Percentiles rank a stretch among this genome's conserved stretches.
Evolutionary conservation across 92 coral and sea anemone genomes (phyloP).

Genomic region (Actinostola sp.): DNA sequence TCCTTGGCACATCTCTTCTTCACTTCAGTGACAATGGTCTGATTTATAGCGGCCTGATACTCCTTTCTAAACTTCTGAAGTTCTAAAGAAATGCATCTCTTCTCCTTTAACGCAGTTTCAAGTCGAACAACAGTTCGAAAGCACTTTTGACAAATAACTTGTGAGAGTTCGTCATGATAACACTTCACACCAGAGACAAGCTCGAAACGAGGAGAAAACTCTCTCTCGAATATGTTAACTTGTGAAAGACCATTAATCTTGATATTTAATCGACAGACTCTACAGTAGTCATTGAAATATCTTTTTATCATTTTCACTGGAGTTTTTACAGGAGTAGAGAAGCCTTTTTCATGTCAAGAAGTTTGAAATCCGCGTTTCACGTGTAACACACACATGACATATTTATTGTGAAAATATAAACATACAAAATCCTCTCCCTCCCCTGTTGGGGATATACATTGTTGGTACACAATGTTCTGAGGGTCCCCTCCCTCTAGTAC

Average conservation of each 20-base stretch:
- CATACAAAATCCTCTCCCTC: too few relatives aligned
- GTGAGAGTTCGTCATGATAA: slow-evolving; percentile 24
- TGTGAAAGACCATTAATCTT: slow-evolving; percentile 45
- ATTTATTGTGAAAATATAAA: too few relatives aligned
- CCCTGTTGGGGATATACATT: too few relatives aligned
- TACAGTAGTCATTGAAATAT: too few relatives aligned
- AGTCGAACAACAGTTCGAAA: slow-evolving; percentile 24
- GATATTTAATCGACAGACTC: slow-evolving; percentile 33
- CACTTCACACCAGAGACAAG: slow-evolving; percentile 18
- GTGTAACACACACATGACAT: too few relatives aligned
- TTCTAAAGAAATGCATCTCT: slow-evolving; percentile 12
- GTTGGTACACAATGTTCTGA: too few relatives aligned
- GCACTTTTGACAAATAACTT: slow-evolving; percentile 43
- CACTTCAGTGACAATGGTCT: neutral
- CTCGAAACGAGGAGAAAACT: slow-evolving; percentile 20
- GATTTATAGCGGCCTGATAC: too few relatives aligned
- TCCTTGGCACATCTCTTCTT: slow-evolving; percentile 26
- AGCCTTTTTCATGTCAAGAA: too few relatives aligned
- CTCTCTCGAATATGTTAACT: slow-evolving; percentile 40
- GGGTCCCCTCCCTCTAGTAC: too few relatives aligned
- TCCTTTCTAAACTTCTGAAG: slow-evolving; percentile 23
- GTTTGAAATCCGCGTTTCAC: too few relatives aligned
- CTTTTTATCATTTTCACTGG: too few relatives aligned
- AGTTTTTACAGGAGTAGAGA: too few relatives aligned
- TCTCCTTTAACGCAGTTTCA: slow-evolving; percentile 20